Evolutionary conservation across 2,888 invertebrate genomes (phyloP).

Genomic region (Stegana nigrithorax): DNA sequence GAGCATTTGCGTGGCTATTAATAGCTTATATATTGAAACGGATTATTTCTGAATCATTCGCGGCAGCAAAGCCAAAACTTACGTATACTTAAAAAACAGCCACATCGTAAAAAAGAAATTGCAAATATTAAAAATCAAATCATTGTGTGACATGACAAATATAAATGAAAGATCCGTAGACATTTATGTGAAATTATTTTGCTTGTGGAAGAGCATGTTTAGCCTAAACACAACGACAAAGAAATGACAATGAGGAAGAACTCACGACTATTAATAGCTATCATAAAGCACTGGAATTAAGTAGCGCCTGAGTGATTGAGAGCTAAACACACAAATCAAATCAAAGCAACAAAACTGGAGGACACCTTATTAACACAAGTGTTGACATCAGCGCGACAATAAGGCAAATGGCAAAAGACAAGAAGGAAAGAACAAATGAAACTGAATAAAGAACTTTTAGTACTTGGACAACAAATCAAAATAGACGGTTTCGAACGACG

Average conservation of each 20-base stretch:
- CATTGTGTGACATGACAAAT: conserved; percentile 23
- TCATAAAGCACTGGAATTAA: conserved; percentile 14
- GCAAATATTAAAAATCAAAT: conserved; percentile 26
- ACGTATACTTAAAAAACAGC: conserved; percentile 14
- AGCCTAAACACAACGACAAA: conserved; percentile 24
- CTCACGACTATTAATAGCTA: background rate
- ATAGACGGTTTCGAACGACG: conserved; percentile 40
- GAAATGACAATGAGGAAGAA: conserved; percentile 15
- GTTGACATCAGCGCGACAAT: conserved; percentile 48
- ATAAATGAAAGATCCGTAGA: conserved; percentile 13
- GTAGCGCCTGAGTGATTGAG: conserved; percentile 52
- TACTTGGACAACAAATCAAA: conserved; percentile 59
- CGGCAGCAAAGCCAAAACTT: conserved; percentile 7
- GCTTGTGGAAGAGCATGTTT: conserved; percentile 45
- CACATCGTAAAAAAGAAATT: conserved; percentile 19
- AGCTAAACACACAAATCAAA: conserved; percentile 51
- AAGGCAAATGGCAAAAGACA: background rate
- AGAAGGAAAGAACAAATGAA: background rate
- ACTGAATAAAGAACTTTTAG: conserved; percentile 37
- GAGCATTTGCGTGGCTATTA: conserved; percentile 35
- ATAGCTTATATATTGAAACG: conserved; percentile 38
- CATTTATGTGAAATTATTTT: conserved; percentile 41
- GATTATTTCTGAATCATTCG: conserved; percentile 33
- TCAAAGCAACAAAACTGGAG: conserved; percentile 20
- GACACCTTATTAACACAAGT: conserved; percentile 17